Evolutionary conservation across 2,888 invertebrate genomes (phyloP), one percentile per base, ranked within the genome.

Genomic region (Temnothorax rugatulus): DNA sequence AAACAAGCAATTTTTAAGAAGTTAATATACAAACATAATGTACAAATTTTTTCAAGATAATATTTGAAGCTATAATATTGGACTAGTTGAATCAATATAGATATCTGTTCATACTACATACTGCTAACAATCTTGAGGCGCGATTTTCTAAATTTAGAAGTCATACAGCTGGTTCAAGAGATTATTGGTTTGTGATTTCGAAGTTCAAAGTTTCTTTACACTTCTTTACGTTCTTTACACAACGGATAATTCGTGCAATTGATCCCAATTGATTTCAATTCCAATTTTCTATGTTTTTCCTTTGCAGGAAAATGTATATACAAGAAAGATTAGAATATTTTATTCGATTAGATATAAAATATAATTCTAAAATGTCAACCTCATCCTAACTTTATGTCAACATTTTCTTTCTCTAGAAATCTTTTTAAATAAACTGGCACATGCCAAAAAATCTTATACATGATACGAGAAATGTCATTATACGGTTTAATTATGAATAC

Each of bases 161-260:
- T 18, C 18, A 7, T 18, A 2, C 50, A 50, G 18, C 18, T 50
- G 50, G 50, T 13, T 1, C 3, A 68, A 18, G 9, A n/a, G 29
- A 41, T 7, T 34, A 61, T 47, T 34, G 18, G 18, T 50, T 18
- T 50, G 4, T 11, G 11, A 47, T 52, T 64, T 52, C 41, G 15
- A 63, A 50, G 18, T 52, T 61, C 41, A 38, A 63, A 50, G 13
- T 52, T 61, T 61, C 5, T 75, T 47, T 34, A 75, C 13, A 29
- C 3, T n/a, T n/a, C n/a, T n/a, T n/a, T n/a, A n/a, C n/a, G n/a
- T 61, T 61, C 5, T 75, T 47, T 34, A 75, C 13, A 29, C 3
- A 61, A n/a, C 1, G 34, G n/a, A 47, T 21, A 61, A 54, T 47
- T 25, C 13, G 2, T 13, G 4, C 11, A 0, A 73, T 29, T n/a